Evolutionary conservation across 2,113 vertebrate genomes (phyloP), one percentile per base, ranked within the genome.

Genomic region (Prinia subflava): DNA sequence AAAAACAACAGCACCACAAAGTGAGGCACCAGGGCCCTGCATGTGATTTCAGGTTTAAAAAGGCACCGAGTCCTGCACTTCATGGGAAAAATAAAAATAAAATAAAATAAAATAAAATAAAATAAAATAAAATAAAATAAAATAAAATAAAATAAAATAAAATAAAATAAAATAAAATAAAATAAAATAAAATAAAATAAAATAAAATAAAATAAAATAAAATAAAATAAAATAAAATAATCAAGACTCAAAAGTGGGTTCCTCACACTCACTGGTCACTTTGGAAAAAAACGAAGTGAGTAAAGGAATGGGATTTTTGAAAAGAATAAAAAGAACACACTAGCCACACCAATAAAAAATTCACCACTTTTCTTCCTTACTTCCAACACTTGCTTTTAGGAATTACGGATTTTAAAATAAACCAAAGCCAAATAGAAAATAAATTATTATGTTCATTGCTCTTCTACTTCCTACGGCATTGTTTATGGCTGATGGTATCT

Each of bases 401-500:
- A 94, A 81, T 75, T 37, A 65, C 0, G 0, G 35, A 52, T 60
- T 90, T 53, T 20, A 87, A 92, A 89, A 91, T 25, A 94, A 96
- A 88, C 82, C 22, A 22, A 52, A 90, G 44, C 64, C 67, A 44
- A 81, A 39, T 2, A 89, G 79, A 68, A 76, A 33, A 67, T 18
- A 92, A 87, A 75, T 73, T 1, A 33, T 68, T 9, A 13, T 17
- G 23, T 23, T 75, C 27, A 6, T 11, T 28, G 35, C 62, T 85
- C 89, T 76, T 65, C 62, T 50, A 10, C 44, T 94, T 95, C 84
- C 84, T 82, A 20, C 11, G 16, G 75, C 47, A 4, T 15, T 85
- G 91, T 92, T 95, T 89, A 89, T 41, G 60, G 76, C 57, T 53
- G 75, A 47, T 44, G 46, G 31, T 71, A 87, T 75, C 92, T 62